These are phyloP conservation scores for Tychaedon coryphoeus DNA, from an alignment of 2,113 vertebrate genomes.

Conservation along the genomic window DNA sequence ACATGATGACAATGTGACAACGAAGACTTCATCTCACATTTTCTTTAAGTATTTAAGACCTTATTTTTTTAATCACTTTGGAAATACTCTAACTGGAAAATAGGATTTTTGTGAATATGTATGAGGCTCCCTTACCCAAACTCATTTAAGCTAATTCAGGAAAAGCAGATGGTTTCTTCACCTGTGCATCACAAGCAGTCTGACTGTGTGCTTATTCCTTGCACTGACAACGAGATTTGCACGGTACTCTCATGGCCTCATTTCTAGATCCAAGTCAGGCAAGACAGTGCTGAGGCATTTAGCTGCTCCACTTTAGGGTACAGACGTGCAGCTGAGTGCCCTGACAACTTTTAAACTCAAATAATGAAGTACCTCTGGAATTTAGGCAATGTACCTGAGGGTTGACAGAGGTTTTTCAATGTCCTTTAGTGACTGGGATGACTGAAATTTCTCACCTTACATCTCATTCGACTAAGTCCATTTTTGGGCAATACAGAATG, in stretches of 20 bases:
- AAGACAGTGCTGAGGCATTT: neutral
- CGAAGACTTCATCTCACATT: neutral
- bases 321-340: neutral
- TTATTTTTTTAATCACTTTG: neutral
- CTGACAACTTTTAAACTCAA: neutral
- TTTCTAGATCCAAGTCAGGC: neutral
- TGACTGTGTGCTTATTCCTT: neutral
- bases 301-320: neutral
- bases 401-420: neutral
- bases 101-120: neutral
- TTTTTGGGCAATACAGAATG: neutral
- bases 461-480: neutral
- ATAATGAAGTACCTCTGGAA: neutral
- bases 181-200: neutral
- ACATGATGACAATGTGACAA: too few relatives aligned
- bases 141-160: neutral
- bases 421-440: neutral
- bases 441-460: neutral
- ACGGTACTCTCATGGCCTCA: fast-evolving
- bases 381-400: neutral
- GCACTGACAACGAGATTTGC: neutral
- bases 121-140: neutral
- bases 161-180: neutral
- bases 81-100: neutral
- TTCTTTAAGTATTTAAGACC: neutral